These are phyloP conservation scores for Anabacerthia variegaticeps DNA, from an alignment of 2,797 vertebrate species.

Conservation along the genomic window DNA sequence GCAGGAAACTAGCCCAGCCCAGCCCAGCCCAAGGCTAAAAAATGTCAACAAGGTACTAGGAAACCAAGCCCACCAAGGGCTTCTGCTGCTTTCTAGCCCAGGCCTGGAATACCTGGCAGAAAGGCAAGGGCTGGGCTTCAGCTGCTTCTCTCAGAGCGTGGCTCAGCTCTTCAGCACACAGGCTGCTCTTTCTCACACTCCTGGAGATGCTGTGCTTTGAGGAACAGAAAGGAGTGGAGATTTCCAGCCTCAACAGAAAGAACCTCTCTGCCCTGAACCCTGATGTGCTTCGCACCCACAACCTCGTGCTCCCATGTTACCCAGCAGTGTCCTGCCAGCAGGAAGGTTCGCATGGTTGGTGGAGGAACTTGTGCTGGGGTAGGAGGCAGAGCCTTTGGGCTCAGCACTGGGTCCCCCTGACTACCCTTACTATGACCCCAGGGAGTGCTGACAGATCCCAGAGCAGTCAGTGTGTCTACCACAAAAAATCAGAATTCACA, in stretches of 20 bases:
- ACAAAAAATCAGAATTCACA: not conserved
- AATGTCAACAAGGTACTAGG: not conserved
- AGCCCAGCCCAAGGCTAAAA: not conserved
- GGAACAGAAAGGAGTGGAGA: not conserved
- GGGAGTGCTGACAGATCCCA: not conserved
- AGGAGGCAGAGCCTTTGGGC: not conserved
- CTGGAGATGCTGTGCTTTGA: not conserved
- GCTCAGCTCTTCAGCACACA: not conserved
- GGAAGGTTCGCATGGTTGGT: not conserved
- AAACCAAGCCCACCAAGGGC: not conserved
- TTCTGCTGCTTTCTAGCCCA: not conserved
- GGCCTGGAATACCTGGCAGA: not conserved
- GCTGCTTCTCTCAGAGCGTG: not conserved
- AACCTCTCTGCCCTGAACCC: not conserved
- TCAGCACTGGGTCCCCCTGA: not conserved
- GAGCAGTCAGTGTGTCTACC: rapidly evolving
- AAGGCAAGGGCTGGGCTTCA: not conserved
- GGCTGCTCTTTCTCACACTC: not conserved
- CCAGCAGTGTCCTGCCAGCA: not conserved
- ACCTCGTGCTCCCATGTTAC: rapidly evolving
- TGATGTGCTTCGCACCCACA: rapidly evolving
- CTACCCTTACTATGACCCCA: rapidly evolving
- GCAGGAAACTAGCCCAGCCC: not conserved
- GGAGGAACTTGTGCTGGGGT: not conserved
- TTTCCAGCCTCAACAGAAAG: not conserved